Conservation (phyloP, 1,140 invertebrate species). For the Neodiprion fabricii region DNA sequence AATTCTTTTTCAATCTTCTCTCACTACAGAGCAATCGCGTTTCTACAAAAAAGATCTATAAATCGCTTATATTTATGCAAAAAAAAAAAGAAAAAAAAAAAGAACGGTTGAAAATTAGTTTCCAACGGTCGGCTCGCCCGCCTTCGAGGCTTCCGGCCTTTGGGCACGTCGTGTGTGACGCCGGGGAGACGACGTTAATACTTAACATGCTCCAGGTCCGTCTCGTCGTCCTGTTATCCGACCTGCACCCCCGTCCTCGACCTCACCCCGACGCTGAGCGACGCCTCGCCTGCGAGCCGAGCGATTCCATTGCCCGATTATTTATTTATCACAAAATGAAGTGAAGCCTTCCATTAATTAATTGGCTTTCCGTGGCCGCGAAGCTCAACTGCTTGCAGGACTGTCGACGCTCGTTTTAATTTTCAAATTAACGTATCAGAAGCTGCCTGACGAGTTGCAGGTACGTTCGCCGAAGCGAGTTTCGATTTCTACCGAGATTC, state of each 20-base stretch:
- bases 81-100: neutral
- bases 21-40: no score
- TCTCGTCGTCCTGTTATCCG: constrained; percentile 11
- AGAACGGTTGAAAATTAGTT: neutral
- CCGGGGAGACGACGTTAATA: constrained; percentile 42
- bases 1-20: no score
- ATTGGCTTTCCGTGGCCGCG: constrained; percentile 55
- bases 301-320: constrained; percentile 38
- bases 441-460: no score
- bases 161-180: constrained; percentile 33
- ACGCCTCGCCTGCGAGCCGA: constrained; percentile 25
- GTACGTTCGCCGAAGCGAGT: no score
- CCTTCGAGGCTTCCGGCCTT: no score
- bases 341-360: constrained; percentile 53
- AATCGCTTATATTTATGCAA: no score
- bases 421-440: constrained; percentile 24
- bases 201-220: constrained; percentile 36
- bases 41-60: no score
- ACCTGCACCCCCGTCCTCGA: neutral
- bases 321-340: constrained; percentile 59
- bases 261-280: constrained; percentile 29
- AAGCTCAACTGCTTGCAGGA: constrained; percentile 41
- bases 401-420: constrained; percentile 60
- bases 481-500: no score
- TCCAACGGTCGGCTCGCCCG: neutral